These are phyloP conservation scores for Dryobates pubescens DNA, from an alignment of 2,797 vertebrate genomes.

Conservation along the genomic window DNA sequence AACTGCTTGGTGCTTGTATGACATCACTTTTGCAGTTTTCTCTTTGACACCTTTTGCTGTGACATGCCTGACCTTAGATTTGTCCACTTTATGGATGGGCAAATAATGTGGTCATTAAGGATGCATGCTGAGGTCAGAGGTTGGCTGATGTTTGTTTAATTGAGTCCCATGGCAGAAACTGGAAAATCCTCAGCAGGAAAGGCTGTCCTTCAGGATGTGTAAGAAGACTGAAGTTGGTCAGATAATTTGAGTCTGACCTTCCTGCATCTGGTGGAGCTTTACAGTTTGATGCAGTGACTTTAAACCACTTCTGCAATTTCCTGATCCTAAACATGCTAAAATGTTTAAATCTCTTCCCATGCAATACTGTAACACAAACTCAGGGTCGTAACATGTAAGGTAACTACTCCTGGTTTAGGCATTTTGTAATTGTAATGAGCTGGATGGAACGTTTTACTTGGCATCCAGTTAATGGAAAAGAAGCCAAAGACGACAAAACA, in stretches of 20 bases:
- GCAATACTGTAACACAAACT: not conserved
- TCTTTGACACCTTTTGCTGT: not conserved
- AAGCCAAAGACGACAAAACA: not conserved
- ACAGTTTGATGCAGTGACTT: not conserved
- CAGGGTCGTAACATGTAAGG: not conserved
- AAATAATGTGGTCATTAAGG: constrained; percentile 8
- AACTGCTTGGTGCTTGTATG: not conserved
- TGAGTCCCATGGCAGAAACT: not conserved
- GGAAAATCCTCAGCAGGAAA: not conserved
- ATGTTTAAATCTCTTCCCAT: not conserved
- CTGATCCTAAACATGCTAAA: not conserved
- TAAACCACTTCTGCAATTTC: not conserved
- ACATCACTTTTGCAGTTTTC: not conserved
- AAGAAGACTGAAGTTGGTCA: not conserved
- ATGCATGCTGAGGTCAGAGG: not conserved
- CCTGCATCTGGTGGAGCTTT: not conserved
- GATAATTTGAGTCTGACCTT: not conserved
- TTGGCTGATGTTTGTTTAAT: constrained; percentile 25
- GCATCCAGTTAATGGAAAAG: not conserved
- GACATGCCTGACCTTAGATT: not conserved
- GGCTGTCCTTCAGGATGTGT: not conserved
- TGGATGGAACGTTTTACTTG: not conserved
- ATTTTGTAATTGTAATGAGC: not conserved
- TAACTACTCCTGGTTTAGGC: not conserved
- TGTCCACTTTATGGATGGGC: not conserved